Evolutionary conservation across 2,797 vertebrate species (phyloP), one percentile per base, ranked within the genome.

Genomic region (Catostomus latipinnis): DNA sequence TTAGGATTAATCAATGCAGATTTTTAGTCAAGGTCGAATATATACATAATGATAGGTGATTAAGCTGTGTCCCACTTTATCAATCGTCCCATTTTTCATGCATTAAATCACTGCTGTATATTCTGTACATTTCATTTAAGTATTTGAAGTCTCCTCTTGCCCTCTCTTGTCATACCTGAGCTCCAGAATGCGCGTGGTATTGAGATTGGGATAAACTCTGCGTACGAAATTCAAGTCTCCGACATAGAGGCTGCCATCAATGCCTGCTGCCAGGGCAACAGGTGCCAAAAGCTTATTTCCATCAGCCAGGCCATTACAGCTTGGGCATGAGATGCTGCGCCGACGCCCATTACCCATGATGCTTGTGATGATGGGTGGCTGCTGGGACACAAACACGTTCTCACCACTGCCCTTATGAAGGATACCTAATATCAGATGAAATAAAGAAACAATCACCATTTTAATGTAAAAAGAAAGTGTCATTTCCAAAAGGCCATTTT

Each of bases 171-270:
- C 86, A 87, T 93, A 99, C 98, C 98, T 96, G 89, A 99, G 90
- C 90, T 99, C 98, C 86, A 99, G 89, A 90, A 99, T 98, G 88
- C 96, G 96, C 1, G 97, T 98, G 66, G 98, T 98, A 54, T 99
- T 99, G 90, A 96, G 94, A 58, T 97, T 98, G 2, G 98, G 97
- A 87, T 96, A 98, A 77, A 99, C 97, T 81, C 97, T 94, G 56
- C 98, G 96, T 18, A 99, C 95, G 56, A 97, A 99, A 90, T 99
- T 99, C 88, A 99, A 97, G 91, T 99, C 98, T 9, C 98, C 98
- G 1, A 99, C 96, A 2, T 96, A 99, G 75, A 99, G 96, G 90
- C 98, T 99, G 89, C 98, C 98, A 12, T 99, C 98, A 1, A 94
- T 91, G 80, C 98, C 98, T 82, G 97, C 96, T 1, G 98, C 97